Percentiles rank a stretch among this genome's conserved stretches.
Evolutionary conservation across 64 coral and sea anemone species (phyloP).

Genomic region (Hydrozoanthus tunicans): DNA sequence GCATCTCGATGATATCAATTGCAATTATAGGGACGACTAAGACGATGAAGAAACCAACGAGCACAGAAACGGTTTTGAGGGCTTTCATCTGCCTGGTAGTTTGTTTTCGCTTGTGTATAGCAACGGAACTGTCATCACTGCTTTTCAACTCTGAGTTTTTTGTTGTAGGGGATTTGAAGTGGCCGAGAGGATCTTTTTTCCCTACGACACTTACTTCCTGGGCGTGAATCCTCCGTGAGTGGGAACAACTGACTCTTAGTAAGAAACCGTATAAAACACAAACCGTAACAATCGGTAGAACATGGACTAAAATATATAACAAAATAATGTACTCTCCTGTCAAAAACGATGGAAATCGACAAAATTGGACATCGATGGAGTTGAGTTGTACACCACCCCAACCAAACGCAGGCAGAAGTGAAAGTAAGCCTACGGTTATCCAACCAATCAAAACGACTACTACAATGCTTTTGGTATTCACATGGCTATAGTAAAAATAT

Average conservation of each 20-base stretch:
- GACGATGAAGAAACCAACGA: constrained; percentile 84
- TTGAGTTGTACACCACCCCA: constrained; percentile 35
- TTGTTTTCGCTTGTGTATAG: not conserved
- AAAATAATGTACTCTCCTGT: constrained; percentile 59
- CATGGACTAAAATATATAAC: constrained; percentile 66
- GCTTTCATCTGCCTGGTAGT: constrained; percentile 69
- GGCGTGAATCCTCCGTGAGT: constrained; percentile 52
- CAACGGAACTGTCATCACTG: not conserved
- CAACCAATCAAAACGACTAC: constrained; percentile 30
- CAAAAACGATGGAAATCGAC: constrained; percentile 72
- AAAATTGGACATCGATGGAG: constrained; percentile 5
- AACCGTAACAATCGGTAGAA: constrained; percentile 69
- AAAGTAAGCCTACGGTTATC: constrained; percentile 37
- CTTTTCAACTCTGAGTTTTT: not conserved
- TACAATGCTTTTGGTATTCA: constrained; percentile 48
- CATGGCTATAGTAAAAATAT: constrained; percentile 57
- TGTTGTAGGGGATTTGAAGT: not conserved
- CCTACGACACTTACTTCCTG: constrained; percentile 24
- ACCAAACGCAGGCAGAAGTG: constrained; percentile 44
- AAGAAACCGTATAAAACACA: constrained; percentile 70
- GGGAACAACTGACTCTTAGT: constrained; percentile 62
- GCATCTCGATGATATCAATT: constrained; percentile 79
- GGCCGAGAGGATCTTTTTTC: not conserved
- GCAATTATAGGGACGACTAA: constrained; percentile 74
- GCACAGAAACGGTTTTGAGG: constrained; percentile 62